Base-by-base conservation (phyloP, 2,797 vertebrate genomes). In the Sebastes wilsoni region DNA sequence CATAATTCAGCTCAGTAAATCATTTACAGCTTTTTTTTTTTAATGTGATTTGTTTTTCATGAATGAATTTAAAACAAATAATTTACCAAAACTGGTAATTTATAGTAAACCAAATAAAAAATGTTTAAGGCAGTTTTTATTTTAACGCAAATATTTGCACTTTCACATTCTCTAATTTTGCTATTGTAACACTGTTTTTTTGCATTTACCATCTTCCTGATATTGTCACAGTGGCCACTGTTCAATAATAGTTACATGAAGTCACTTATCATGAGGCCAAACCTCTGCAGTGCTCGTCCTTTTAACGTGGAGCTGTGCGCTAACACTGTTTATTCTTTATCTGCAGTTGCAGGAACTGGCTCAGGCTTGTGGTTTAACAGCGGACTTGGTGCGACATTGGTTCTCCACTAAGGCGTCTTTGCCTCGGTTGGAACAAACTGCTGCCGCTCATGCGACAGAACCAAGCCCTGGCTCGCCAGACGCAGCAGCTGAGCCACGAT, bases 381-480 rank as follows among this genome's bases (percentile, higher is more conserved):
- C 95, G 22, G 97, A 97, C 90, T 93, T 98, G 91, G 96, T 99
- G 64, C 96, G 95, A 67, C 92, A 95, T 30, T 99, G 98, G 98
- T 98, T 99, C 84, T 93, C 95, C 0, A 93, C 93, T 79, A 97
- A 95, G 55, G 70, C 75, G 22, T 75, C 3, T 89, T 88, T 0
- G 89, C 94, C 68, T 6, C 79, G 36, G 32, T 49, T 18, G 18
- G 91, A 94, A 30, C 88, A 85, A 75, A 73, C 49, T 1, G 65
- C 83, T 30, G 77, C 68, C 7, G 59, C 77, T 66, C 73, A 64
- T 1, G 61, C 6, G 11, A 75, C 78, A 28, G 87, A 34, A 64
- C 27, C 72, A 1, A 76, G 16, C 65, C 71, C 79, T 2, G 84
- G 72, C 8, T 30, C 55, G 42, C 56, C 79, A 27, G 84, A 27